phyloP scores from a whole-genome alignment of 2,888 invertebrate genomes.

The Frankliniella fusca region DNA sequence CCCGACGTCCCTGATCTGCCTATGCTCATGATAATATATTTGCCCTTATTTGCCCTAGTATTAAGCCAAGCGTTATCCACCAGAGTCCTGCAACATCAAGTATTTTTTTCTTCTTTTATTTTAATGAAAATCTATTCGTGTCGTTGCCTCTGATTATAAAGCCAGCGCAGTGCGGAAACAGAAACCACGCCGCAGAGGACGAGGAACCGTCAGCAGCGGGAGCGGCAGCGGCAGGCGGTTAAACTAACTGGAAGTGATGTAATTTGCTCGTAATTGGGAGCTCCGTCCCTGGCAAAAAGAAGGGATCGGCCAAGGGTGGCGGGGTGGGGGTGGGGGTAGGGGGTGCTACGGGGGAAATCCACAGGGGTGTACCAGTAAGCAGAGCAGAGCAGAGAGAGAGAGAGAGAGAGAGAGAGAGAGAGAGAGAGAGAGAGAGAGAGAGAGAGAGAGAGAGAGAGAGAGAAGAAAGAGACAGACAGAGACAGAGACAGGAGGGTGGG shows the following conservation, averaged over 20 bases:
- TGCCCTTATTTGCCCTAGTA: no score
- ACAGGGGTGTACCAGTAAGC: background rate
- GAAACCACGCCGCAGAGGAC: background rate
- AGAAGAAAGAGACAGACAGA: background rate
- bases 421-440: background rate
- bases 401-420: background rate
- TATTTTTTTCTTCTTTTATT: no score
- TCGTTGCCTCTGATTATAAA: background rate
- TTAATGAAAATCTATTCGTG: no score
- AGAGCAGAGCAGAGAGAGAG: background rate
- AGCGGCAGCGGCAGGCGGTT: slow-evolving; percentile 13
- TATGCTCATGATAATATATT: no score
- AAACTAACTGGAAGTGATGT: slow-evolving; percentile 34
- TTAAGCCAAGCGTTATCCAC: no score
- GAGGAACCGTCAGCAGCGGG: background rate
- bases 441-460: background rate
- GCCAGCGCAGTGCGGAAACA: background rate
- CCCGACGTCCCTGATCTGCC: no score
- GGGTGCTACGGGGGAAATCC: background rate
- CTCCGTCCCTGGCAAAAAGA: slow-evolving; percentile 3
- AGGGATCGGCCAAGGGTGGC: background rate
- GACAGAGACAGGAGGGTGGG: background rate
- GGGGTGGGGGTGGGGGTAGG: background rate
- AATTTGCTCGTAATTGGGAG: slow-evolving; percentile 32
- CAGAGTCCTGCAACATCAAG: no score